phyloP scores from a whole-genome alignment of 2,113 vertebrate species.

The Equus quagga region DNA sequence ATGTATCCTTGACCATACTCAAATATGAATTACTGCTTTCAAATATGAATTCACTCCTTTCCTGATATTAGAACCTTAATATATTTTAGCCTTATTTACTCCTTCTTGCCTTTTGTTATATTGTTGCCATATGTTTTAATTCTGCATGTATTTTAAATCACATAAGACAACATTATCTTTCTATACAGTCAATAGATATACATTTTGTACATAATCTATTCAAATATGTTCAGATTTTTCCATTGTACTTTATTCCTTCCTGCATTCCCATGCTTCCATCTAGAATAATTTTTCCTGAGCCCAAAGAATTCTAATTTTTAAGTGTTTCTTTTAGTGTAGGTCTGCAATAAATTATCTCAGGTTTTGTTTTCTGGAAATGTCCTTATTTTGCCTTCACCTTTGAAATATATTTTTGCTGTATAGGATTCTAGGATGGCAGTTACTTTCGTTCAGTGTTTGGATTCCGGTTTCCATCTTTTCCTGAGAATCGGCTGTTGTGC shows the following conservation, averaged over 20 bases:
- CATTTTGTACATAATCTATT: not conserved
- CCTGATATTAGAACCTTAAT: not conserved
- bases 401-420: not conserved
- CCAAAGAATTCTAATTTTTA: not conserved
- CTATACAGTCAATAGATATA: not conserved
- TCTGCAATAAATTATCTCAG: not conserved
- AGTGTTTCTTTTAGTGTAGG: not conserved
- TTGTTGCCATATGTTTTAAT: not conserved
- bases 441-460: not conserved
- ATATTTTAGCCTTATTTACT: not conserved
- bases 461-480: not conserved
- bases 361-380: conserved; percentile 13
- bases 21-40: not conserved
- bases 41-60: not conserved
- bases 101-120: not conserved
- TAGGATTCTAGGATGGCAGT: not conserved
- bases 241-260: not conserved
- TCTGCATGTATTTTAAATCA: conserved; percentile 7
- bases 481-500: not conserved
- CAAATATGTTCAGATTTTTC: not conserved
- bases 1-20: not conserved
- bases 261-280: not conserved
- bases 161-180: not conserved
- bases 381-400: not conserved
- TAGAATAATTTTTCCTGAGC: not conserved